Evolutionary conservation across 2,797 vertebrate genomes (phyloP).

Genomic region (Allobates femoralis): DNA sequence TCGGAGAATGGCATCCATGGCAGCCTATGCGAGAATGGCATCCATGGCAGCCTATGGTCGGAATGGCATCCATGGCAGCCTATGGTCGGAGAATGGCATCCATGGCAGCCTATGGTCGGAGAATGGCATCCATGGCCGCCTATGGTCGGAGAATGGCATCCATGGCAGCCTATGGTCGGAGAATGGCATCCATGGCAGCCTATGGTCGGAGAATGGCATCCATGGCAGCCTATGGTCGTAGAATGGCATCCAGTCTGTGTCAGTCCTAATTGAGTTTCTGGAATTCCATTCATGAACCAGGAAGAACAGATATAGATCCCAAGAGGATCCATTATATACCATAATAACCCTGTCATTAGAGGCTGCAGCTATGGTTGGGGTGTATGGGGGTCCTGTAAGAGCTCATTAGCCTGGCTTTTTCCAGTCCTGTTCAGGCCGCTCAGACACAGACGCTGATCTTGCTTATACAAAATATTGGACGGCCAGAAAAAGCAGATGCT

Average conservation of each 20-base stretch:
- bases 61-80: too few relatives aligned
- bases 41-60: too few relatives aligned
- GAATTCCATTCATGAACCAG: not conserved
- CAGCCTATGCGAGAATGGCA: too few relatives aligned
- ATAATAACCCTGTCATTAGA: not conserved
- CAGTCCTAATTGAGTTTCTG: not conserved
- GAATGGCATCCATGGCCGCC: too few relatives aligned
- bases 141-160: too few relatives aligned
- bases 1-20: too few relatives aligned
- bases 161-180: too few relatives aligned
- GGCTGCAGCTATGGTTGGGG: not conserved
- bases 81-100: too few relatives aligned
- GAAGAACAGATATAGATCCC: not conserved
- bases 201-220: not conserved
- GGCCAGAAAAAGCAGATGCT: constrained; percentile 28
- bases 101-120: too few relatives aligned
- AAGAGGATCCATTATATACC: not conserved
- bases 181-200: too few relatives aligned
- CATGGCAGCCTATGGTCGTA: too few relatives aligned
- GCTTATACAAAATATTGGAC: constrained; percentile 18
- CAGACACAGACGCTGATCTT: constrained; percentile 45
- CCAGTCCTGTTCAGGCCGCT: not conserved
- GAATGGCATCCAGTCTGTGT: not conserved
- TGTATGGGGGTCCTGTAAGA: not conserved
- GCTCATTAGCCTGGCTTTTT: not conserved